These are phyloP conservation scores for Nestor notabilis DNA, from an alignment of 2,113 vertebrate genomes.

Conservation along the genomic window DNA sequence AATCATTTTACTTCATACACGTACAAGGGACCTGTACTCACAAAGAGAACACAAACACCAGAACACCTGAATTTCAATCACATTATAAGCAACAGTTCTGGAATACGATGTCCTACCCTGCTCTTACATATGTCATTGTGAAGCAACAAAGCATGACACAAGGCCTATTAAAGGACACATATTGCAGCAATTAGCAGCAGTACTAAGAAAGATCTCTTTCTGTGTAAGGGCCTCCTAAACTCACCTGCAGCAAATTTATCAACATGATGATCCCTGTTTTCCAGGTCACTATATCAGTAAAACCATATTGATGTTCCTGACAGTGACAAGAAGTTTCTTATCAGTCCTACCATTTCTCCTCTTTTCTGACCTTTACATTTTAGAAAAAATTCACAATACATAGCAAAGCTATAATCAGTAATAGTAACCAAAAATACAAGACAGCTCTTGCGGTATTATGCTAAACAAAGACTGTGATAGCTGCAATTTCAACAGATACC, in stretches of 20 bases:
- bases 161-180: neutral
- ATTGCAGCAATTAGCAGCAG: neutral
- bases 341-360: neutral
- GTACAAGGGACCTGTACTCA: neutral
- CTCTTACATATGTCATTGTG: accelerated
- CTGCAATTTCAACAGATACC: neutral
- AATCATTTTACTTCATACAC: neutral
- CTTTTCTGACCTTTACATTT: neutral
- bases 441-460: neutral
- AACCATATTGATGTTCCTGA: neutral
- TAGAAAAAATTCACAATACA: neutral
- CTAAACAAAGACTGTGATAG: neutral
- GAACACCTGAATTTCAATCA: neutral
- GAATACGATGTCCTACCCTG: neutral
- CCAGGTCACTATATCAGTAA: neutral
- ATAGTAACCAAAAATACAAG: neutral
- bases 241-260: neutral
- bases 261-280: neutral
- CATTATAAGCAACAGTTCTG: neutral
- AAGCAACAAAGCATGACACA: neutral
- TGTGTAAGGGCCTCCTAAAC: neutral
- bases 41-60: neutral
- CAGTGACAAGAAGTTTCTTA: neutral
- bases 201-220: neutral
- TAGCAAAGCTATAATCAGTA: neutral